These are phyloP conservation scores for Micrasema longulum DNA, from an alignment of 1,140 invertebrate genomes.

Conservation along the genomic window DNA sequence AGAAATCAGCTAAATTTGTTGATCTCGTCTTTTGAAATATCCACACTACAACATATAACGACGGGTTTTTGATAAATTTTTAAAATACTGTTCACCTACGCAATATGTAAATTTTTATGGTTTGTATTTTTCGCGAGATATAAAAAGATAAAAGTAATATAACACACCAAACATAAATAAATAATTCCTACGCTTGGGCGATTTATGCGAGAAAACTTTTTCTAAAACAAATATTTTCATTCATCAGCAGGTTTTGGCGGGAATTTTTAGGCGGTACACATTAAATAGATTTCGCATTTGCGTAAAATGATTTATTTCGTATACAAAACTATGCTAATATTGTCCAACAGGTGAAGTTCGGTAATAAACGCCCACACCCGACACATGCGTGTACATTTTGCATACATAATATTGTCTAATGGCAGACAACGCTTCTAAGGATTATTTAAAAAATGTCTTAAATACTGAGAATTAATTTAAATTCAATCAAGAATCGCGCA, in stretches of 20 bases:
- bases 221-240: too few relatives aligned
- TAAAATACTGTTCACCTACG: too few relatives aligned
- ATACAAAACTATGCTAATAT: constrained; percentile 30
- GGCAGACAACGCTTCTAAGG: not conserved
- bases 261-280: constrained; percentile 1
- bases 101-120: too few relatives aligned
- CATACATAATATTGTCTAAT: not conserved
- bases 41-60: too few relatives aligned
- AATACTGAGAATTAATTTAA: constrained; percentile 1
- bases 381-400: not conserved
- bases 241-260: not conserved
- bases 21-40: too few relatives aligned
- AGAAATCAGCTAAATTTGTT: too few relatives aligned
- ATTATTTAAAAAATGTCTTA: not conserved
- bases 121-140: too few relatives aligned
- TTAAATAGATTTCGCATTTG: constrained; percentile 28
- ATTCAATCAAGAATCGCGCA: not conserved
- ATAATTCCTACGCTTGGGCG: too few relatives aligned
- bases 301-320: constrained; percentile 13
- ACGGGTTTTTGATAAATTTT: too few relatives aligned
- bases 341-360: constrained; percentile 24
- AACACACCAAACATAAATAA: too few relatives aligned
- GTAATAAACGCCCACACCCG: constrained; percentile 10
- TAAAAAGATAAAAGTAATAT: too few relatives aligned
- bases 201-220: too few relatives aligned